Conservation (phyloP, 2,797 vertebrate species). For the Urosaurus nigricauda region DNA sequence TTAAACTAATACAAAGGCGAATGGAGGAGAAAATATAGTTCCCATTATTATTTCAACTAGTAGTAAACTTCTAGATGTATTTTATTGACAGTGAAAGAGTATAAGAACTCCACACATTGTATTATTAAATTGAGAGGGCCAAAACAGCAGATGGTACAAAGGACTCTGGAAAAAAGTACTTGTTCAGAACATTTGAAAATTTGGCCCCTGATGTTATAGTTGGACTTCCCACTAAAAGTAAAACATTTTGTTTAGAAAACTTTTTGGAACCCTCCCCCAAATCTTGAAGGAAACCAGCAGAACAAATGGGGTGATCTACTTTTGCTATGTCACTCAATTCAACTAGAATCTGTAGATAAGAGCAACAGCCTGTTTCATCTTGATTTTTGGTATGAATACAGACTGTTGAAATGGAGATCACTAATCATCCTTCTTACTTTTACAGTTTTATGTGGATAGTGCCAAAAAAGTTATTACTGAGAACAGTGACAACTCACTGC, state of each 20-base stretch:
- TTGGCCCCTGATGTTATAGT: background rate
- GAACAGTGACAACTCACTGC: background rate
- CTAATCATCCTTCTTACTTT: background rate
- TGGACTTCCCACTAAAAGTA: background rate
- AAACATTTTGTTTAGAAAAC: too few relatives aligned
- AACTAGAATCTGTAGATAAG: background rate
- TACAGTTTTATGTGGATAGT: background rate
- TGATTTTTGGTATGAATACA: background rate
- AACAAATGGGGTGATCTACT: background rate
- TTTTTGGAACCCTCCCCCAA: background rate
- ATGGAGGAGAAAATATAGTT: background rate
- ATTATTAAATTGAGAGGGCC: conserved; percentile 5
- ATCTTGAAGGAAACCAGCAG: background rate
- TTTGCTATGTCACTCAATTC: background rate
- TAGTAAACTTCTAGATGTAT: background rate
- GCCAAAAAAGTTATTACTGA: too few relatives aligned
- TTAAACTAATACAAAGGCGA: conserved; percentile 10
- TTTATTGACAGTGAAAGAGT: conserved; percentile 12
- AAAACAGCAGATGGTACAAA: background rate
- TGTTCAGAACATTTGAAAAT: background rate
- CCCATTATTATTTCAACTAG: conserved; percentile 31
- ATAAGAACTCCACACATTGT: conserved; percentile 13
- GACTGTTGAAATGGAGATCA: background rate
- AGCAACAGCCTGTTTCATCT: background rate
- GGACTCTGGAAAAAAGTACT: background rate